phyloP scores from a whole-genome alignment of 1,140 invertebrate genomes.

The Leptinotarsa lineolata region DNA sequence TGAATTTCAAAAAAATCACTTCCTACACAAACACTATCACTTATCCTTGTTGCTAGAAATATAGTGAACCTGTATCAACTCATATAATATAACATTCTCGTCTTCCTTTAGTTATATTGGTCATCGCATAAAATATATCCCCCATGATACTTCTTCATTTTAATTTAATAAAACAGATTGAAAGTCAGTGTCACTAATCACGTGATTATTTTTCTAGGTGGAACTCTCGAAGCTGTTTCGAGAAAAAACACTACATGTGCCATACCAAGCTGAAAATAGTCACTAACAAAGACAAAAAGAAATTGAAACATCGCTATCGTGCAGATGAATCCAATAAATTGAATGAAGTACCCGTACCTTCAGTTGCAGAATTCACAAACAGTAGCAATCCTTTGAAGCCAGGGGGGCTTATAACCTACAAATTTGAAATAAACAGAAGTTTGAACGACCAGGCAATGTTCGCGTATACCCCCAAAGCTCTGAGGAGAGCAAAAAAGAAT shows the following conservation, averaged over 20 bases:
- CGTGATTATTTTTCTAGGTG: slow-evolving; percentile 33
- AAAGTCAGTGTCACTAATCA: background rate
- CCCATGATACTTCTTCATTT: too few relatives aligned
- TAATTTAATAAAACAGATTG: too few relatives aligned
- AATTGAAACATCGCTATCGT: slow-evolving; percentile 34
- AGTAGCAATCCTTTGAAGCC: slow-evolving; percentile 22
- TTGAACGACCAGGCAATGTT: slow-evolving; percentile 24
- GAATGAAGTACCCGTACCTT: slow-evolving; percentile 36
- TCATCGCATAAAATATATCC: too few relatives aligned
- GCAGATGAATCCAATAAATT: slow-evolving; percentile 34
- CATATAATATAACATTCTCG: too few relatives aligned
- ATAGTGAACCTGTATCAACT: too few relatives aligned
- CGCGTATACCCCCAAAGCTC: background rate
- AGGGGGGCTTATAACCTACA: too few relatives aligned
- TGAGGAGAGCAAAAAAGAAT: slow-evolving; percentile 16
- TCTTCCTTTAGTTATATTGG: too few relatives aligned
- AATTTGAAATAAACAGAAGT: slow-evolving; percentile 22
- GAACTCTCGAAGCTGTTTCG: slow-evolving; percentile 36
- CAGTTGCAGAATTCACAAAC: slow-evolving; percentile 19
- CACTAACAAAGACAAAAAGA: slow-evolving; percentile 34
- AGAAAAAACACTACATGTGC: slow-evolving; percentile 41
- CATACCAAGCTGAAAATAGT: slow-evolving; percentile 36
- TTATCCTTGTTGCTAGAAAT: too few relatives aligned
- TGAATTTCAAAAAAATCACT: too few relatives aligned
- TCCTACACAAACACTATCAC: too few relatives aligned